Evolutionary conservation across 2,888 invertebrate species (phyloP), one percentile per base, ranked within the genome.

Genomic region (Drosophila seclusa): DNA sequence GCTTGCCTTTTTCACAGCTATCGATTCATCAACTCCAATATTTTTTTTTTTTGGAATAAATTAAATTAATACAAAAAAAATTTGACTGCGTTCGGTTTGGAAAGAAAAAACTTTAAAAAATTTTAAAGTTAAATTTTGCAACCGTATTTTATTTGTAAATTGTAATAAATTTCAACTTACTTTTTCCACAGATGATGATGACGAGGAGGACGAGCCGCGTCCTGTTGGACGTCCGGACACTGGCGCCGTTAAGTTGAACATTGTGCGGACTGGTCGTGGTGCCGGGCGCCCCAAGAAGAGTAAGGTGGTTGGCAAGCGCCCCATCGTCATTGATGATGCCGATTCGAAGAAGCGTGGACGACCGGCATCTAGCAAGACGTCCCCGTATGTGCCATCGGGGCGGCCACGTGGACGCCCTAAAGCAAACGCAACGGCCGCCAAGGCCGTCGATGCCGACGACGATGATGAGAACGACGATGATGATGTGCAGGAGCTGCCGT

Each of bases 361-460:
- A 13, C 89, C 89, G 2, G 10, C 54, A 4, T 1, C n/a, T 13
- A 61, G 27, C 16, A 50, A 60, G 54, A 27, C 61, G 0, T 53
- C 66, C 11, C 6, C 52, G 6, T 87, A 83, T 60, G 67, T 77
- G 42, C 78, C 89, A 58, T 78, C 91, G 21, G 91, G 91, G 6
- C 82, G 83, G 11, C 87, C 91, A 0, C 91, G 91, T 21, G 91
- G 91, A 27, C 90, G 91, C 0, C 91, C 91, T 34, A 91, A 90
- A 50, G 27, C 27, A 16, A 64, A 57, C 36, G 24, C 11, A 13
- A 2, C 32, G 21, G 27, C 10, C n/a, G 11, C 32, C 1, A 72
- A 48, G 21, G n/a, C 13, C 0, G n/a, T 58, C 4, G 36, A 27
- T 27, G 10, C 49, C 32, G 53, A 57, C 4, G 40, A 50, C 11